Conservation (phyloP, 2,113 vertebrate species). For the Tinamus guttatus region DNA sequence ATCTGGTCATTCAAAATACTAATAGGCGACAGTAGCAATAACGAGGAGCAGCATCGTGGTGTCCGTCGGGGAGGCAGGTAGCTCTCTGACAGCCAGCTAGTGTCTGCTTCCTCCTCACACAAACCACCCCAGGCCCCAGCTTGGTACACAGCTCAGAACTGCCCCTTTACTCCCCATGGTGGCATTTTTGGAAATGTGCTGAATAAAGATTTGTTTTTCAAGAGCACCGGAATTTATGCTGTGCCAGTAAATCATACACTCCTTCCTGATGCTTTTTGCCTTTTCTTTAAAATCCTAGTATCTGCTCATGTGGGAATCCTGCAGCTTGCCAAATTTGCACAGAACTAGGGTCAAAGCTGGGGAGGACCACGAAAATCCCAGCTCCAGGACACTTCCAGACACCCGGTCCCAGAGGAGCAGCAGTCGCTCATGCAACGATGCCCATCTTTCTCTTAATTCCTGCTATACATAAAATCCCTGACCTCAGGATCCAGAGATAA, state of each 20-base stretch:
- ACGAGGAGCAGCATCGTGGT: not conserved
- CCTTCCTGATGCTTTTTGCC: not conserved
- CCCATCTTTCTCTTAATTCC: not conserved
- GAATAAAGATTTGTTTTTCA: not conserved
- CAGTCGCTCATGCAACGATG: not conserved
- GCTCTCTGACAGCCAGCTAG: not conserved
- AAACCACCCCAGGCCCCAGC: fast-evolving
- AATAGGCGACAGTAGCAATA: not conserved
- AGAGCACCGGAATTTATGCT: not conserved
- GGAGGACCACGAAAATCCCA: not conserved
- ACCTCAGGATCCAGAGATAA: too few relatives aligned
- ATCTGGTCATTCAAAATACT: not conserved
- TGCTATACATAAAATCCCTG: not conserved
- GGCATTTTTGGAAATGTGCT: not conserved
- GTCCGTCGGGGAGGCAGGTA: fast-evolving
- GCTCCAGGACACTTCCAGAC: not conserved
- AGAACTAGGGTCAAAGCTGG: not conserved
- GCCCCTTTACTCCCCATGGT: not conserved
- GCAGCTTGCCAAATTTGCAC: not conserved
- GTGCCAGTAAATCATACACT: fast-evolving
- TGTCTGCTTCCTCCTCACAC: fast-evolving
- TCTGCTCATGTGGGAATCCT: fast-evolving
- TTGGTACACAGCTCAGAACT: not conserved
- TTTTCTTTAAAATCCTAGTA: not conserved
- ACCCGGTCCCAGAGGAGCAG: not conserved